Evolutionary conservation across 2,113 vertebrate genomes (phyloP), one percentile per base, ranked within the genome.

Genomic region (Cheilinus undulatus): DNA sequence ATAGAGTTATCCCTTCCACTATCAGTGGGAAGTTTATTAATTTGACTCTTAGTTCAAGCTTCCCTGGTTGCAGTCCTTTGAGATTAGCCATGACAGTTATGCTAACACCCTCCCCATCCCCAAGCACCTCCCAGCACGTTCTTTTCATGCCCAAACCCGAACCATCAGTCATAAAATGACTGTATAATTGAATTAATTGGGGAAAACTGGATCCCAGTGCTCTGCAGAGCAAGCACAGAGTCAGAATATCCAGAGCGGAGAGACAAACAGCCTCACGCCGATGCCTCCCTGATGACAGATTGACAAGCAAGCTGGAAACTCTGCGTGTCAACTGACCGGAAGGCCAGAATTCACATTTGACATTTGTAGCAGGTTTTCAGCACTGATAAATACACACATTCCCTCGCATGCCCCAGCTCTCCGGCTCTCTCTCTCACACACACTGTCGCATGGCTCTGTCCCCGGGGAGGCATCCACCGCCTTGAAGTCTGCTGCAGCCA

Each of bases 401-500:
- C 49, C 59, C 49, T 61, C 59, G 68, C 51, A 73, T 48, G 56
- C 20, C 69, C 22, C 12, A 27, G 38, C 43, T 28, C 24, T 43
- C 38, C 38, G 17, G n/a, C 8, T 34, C 30, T 42, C 9, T 14
- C 50, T 17, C 30, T 11, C n/a, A 8, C 46, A 23, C 51, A 36
- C 28, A 40, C 59, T 50, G 80, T 83, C 83, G 51, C 78, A 86
- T 61, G 80, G 61, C 73, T 85, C 73, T 72, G 51, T 87, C 73
- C 82, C 80, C 50, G 49, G 73, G 83, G 84, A 90, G 68, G 80
- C 76, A 63, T 70, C 62, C 78, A 61, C 78, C 63, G 76, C 82
- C 86, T 89, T 80, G 67, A 86, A 84, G 82, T 82, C 84, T 75
- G 78, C 87, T 66, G 86, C 78, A 81, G 32, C 78, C 64, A 78